phyloP scores from a whole-genome alignment of 2,888 invertebrate species.

The Idaea dimidiata region DNA sequence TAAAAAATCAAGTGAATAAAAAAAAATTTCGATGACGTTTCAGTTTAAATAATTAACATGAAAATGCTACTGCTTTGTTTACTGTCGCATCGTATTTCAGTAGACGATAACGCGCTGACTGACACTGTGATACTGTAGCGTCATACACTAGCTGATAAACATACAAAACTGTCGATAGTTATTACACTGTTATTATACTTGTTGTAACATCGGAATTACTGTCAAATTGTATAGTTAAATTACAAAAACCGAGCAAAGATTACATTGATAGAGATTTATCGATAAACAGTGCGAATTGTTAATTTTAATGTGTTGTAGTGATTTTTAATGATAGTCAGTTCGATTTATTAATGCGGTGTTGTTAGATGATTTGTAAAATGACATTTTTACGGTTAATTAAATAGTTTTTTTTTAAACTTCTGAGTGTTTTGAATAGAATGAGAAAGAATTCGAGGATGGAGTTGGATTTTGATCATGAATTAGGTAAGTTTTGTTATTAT shows the following conservation, averaged over 20 bases:
- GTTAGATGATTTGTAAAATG: background rate
- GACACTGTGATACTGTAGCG: background rate
- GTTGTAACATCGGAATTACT: background rate
- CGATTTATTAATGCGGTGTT: background rate
- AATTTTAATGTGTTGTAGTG: background rate
- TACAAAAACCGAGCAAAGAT: background rate
- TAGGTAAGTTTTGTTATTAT: background rate
- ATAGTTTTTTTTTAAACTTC: background rate
- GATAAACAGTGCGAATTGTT: background rate
- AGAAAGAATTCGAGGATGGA: background rate
- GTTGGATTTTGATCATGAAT: background rate
- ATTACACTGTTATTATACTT: background rate
- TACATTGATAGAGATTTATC: background rate
- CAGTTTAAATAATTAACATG: conserved; percentile 41
- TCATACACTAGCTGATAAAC: background rate
- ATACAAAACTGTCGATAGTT: background rate
- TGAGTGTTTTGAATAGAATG: background rate
- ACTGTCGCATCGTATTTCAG: conserved; percentile 49
- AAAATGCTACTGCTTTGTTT: conserved; percentile 51
- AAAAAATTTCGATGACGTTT: conserved; percentile 24
- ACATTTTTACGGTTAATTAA: background rate
- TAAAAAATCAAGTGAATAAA: conserved; percentile 8
- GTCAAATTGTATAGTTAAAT: background rate
- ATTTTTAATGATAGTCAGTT: background rate
- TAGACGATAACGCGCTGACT: conserved; percentile 48